These are phyloP conservation scores for Sylvia borin DNA, from an alignment of 2,797 vertebrate genomes.

Conservation along the genomic window DNA sequence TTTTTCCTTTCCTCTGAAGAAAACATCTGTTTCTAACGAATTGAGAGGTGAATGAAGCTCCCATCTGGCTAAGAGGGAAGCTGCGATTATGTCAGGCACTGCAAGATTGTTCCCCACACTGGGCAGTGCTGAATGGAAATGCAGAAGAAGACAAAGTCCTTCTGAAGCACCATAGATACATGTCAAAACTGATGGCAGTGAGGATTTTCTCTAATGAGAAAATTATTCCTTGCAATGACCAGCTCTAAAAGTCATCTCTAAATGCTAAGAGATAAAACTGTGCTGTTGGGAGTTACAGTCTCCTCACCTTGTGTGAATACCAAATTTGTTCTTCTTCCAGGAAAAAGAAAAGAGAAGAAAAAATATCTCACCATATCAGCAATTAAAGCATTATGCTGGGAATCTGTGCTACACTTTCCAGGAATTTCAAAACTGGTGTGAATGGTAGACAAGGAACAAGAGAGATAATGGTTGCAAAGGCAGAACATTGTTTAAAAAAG, in stretches of 20 bases:
- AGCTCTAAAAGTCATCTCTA: constrained; percentile 22
- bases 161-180: neutral
- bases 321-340: neutral
- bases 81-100: neutral
- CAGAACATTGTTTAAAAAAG: neutral
- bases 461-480: constrained; percentile 7
- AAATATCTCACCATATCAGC: neutral
- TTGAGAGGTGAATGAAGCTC: neutral
- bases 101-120: fast-evolving
- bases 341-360: neutral
- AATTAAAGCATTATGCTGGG: neutral
- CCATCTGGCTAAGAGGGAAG: neutral
- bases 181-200: neutral
- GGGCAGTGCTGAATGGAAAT: neutral
- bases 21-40: constrained; percentile 28
- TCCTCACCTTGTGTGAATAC: neutral
- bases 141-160: neutral
- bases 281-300: neutral
- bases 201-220: neutral
- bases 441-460: neutral
- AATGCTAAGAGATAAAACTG: constrained; percentile 5
- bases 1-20: neutral
- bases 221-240: neutral
- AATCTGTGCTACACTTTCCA: neutral
- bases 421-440: neutral